A percentile compares a stretch with the other conserved stretches of the same genome.
These are phyloP conservation scores for Malurus cyaneus DNA, from an alignment of 2,113 vertebrate species.

Conservation along the genomic window DNA sequence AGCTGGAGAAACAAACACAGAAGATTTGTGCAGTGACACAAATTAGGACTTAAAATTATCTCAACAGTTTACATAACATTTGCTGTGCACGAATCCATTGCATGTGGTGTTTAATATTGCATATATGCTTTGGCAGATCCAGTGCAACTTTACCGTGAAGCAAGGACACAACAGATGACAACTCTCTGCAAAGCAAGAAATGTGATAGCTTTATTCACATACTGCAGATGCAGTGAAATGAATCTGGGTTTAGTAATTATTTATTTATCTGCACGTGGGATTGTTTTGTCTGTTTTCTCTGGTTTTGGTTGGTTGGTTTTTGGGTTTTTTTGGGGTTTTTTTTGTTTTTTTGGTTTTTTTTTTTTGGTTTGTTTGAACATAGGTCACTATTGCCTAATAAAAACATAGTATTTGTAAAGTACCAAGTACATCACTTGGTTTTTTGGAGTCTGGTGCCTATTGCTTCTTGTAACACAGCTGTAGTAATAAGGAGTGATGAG, in stretches of 20 bases:
- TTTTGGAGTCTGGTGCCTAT: not conserved
- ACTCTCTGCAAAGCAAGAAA: not conserved
- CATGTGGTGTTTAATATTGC: constrained; percentile 39
- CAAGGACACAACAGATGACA: constrained; percentile 13
- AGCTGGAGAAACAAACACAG: not conserved
- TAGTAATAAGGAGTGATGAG: not conserved
- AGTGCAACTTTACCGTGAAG: not conserved
- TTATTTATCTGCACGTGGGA: not conserved
- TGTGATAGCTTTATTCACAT: not conserved
- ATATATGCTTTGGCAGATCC: constrained; percentile 17
- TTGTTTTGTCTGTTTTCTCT: not conserved
- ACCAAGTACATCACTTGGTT: not conserved
- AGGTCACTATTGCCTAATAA: not conserved
- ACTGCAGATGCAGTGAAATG: not conserved
- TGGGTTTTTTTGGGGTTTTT: not conserved
- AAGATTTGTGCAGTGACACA: not conserved
- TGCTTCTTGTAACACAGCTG: not conserved
- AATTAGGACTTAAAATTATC: not conserved
- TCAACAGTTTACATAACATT: constrained; percentile 4
- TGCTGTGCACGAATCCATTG: not conserved
- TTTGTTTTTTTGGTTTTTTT: not conserved
- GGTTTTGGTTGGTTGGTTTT: not conserved
- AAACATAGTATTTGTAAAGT: not conserved
- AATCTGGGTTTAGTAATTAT: not conserved
- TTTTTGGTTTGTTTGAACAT: not conserved